Base-by-base conservation (phyloP, 2,888 invertebrate genomes). In the Aplocera efformata region DNA sequence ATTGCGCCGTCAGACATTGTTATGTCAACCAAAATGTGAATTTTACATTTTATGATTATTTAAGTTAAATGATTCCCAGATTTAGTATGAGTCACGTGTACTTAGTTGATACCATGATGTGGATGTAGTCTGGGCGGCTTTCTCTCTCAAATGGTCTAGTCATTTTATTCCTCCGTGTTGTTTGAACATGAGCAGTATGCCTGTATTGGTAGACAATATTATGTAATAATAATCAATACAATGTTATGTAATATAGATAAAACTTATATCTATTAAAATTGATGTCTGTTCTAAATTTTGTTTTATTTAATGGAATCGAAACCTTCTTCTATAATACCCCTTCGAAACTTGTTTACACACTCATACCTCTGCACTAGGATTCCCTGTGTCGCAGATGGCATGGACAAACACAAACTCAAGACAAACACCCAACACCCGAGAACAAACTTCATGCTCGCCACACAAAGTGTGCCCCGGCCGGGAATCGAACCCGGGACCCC, bases 211-310 rank as follows among this genome's bases (percentile, higher is more conserved):
- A 84, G 84, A 83, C 83, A 83, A 80, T 84, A n/a, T n/a, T n/a
- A 83, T 83, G 75, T 75, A 51, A 30, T 77, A 78, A 73, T 80
- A 81, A 84, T 79, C 82, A 78, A 76, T 76, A 79, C 85, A 67
- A 83, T 86, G 84, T 85, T 85, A 85, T 78, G 71, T 75, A 74
- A 79, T 82, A 82, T 85, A 83, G 81, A 78, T 81, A 72, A 84
- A 80, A 79, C 84, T 83, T 88, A 76, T 79, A 85, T 84, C 79
- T 86, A 88, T 85, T 86, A 88, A 83, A 86, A 83, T 84, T 85
- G 86, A 86, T 88, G 86, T 88, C 86, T 88, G 86, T 88, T 88
- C 85, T 73, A 73, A 33, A 27, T 48, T 42, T 60, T 56, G 65
- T 82, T 84, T 86, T 60, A 76, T 79, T 84, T 53, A 20, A 10